A percentile compares a stretch with the other conserved stretches of the same genome.
These are phyloP conservation scores for Augochlorella aurata DNA, from an alignment of 2,888 invertebrate genomes.

Conservation along the genomic window DNA sequence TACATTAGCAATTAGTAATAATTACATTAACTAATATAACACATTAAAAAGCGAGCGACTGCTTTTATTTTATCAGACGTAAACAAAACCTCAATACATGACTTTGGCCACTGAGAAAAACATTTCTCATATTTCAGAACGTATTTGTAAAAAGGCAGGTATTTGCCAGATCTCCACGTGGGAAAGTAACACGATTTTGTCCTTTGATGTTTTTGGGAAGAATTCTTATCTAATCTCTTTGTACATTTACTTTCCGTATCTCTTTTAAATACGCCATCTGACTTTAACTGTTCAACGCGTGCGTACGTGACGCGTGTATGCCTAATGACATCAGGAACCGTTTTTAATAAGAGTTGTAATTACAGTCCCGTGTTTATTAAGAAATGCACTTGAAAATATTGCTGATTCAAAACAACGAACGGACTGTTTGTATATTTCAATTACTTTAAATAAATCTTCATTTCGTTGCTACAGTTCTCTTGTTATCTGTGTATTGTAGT, in stretches of 20 bases:
- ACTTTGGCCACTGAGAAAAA: not conserved
- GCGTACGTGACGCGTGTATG: constrained; percentile 6
- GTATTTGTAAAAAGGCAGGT: not conserved
- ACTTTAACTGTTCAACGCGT: constrained; percentile 1
- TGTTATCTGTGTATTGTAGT: too few relatives aligned
- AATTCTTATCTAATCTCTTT: constrained; percentile 49
- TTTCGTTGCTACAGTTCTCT: not conserved
- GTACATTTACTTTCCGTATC: constrained; percentile 53
- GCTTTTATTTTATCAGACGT: not conserved
- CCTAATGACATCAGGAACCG: not conserved
- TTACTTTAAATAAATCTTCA: not conserved
- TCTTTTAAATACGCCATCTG: constrained; percentile 31
- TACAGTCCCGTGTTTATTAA: not conserved
- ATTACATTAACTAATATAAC: too few relatives aligned
- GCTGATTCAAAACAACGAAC: not conserved
- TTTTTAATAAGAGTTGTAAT: not conserved
- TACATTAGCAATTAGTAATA: too few relatives aligned
- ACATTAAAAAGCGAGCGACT: too few relatives aligned
- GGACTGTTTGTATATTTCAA: not conserved
- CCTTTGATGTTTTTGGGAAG: constrained; percentile 2
- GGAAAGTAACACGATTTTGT: not conserved
- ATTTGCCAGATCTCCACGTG: not conserved
- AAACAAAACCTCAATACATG: not conserved
- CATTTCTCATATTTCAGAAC: not conserved
- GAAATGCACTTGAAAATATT: not conserved